Base-by-base conservation (phyloP, 2,888 invertebrate genomes). In the Drosophila tanythrix region DNA sequence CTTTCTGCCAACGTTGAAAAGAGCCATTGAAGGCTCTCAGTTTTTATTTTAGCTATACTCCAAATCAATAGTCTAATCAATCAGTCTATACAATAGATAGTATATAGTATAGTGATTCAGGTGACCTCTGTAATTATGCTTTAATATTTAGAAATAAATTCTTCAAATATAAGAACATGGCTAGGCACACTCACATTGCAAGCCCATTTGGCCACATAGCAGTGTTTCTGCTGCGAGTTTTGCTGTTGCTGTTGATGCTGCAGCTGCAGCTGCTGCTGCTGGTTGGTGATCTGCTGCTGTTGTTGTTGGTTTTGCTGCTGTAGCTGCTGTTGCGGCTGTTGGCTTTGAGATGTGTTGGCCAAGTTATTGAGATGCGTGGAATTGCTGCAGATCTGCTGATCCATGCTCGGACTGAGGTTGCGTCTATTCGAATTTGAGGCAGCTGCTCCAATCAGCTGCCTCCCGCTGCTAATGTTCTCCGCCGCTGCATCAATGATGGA, bases 131-230 rank as follows among this genome's bases (percentile, higher is more conserved):
- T 18, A 8, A 35, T 18, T 6, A 7, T 7, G 33, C 13, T 7
- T 31, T 13, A 6, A 15, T 6, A 38, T 38, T 18, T 18, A 38
- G 15, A 18, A 15, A 38, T 18, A 3, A 18, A 6, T 38, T 21
- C 6, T 21, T 43, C 21, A 13, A 13, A 13, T 21, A 43, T 7
- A 13, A 1, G 21, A 21, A 43, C 6, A 43, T 13, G 11, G 11
- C 11, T 43, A 11, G 21, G 1, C 10, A n/a, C 10, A 93, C 94
- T 93, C 77, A 95, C 95, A 75, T 93, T 92, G 88, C 95, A 95
- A 43, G 94, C 91, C 95, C 95, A 95, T 92, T 95, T 95, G 72
- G 88, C 87, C 46, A 91, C 83, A 75, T 83, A 92, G 60, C 87
- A 89, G 61, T 84, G 87, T 72, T 88, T 89, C 40, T 89, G 89